Evolutionary conservation across 2,888 invertebrate species (phyloP).

Genomic region (Tetranychus piercei): DNA sequence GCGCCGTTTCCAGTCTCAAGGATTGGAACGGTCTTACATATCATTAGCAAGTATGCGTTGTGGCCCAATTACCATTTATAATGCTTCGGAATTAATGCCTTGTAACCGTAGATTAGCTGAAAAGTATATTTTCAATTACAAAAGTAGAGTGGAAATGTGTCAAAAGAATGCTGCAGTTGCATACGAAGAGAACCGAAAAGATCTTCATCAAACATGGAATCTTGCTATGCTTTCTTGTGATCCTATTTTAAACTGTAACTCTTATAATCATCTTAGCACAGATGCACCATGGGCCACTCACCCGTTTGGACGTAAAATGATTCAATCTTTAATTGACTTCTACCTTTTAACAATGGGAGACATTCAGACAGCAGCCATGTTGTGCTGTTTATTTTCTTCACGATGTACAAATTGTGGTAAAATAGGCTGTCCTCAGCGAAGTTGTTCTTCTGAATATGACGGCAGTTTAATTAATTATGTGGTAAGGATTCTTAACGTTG

Average conservation of each 20-base stretch:
- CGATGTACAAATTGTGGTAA: not conserved
- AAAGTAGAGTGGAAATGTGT: constrained; percentile 47
- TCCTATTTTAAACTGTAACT: constrained; percentile 29
- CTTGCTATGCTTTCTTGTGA: constrained; percentile 50
- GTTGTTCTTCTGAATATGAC: not conserved
- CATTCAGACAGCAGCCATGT: constrained; percentile 81
- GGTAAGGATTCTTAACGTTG: not conserved
- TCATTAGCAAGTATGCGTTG: constrained; percentile 33
- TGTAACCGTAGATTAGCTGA: constrained; percentile 61
- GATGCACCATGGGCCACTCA: constrained; percentile 58
- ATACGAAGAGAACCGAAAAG: constrained; percentile 50
- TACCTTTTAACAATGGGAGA: constrained; percentile 44
- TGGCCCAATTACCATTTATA: constrained; percentile 42
- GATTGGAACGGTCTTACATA: not conserved
- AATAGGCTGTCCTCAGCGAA: not conserved
- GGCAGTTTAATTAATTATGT: not conserved
- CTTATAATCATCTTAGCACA: not conserved
- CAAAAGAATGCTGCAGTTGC: constrained; percentile 59
- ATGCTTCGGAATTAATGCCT: constrained; percentile 53
- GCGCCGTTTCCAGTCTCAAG: not conserved
- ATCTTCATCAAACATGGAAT: constrained; percentile 52
- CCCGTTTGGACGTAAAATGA: constrained; percentile 65
- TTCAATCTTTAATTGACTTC: constrained; percentile 49
- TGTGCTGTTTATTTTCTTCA: constrained; percentile 55
- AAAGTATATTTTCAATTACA: constrained; percentile 47